These are phyloP conservation scores for Villa cingulata DNA, from an alignment of 2,888 invertebrate species.

Conservation along the genomic window DNA sequence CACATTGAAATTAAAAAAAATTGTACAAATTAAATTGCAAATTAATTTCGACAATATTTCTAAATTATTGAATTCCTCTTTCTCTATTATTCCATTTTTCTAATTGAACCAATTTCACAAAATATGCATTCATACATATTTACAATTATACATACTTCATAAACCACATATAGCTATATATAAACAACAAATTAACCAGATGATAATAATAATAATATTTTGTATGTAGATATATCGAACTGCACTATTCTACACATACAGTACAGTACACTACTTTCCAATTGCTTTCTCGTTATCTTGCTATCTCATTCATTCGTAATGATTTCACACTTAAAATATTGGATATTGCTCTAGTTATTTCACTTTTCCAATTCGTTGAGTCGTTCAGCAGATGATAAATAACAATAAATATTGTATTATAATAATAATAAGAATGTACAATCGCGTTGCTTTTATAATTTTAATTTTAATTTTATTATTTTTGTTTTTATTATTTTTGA, in stretches of 20 bases:
- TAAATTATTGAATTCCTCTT: conserved; percentile 8
- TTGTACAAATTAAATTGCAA: background rate
- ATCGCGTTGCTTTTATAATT: too few species aligned
- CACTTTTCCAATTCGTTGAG: background rate
- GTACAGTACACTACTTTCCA: too few species aligned
- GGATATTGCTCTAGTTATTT: background rate
- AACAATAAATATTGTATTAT: too few species aligned
- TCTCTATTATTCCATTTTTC: conserved; percentile 2
- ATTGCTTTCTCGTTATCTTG: background rate
- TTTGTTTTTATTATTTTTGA: too few species aligned
- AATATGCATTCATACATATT: background rate
- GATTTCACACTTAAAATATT: background rate
- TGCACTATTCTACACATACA: background rate
- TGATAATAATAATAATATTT: background rate
- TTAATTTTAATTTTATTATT: too few species aligned
- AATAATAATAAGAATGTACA: too few species aligned
- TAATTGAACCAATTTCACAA: conserved; percentile 8
- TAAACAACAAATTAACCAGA: background rate
- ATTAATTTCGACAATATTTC: background rate
- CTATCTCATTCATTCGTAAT: background rate
- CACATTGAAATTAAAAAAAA: too few species aligned
- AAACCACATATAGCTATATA: too few species aligned
- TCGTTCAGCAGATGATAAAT: background rate
- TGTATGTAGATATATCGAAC: too few species aligned
- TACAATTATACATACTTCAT: background rate